Conservation (phyloP, 1,140 invertebrate species). For the Atta texana region DNA sequence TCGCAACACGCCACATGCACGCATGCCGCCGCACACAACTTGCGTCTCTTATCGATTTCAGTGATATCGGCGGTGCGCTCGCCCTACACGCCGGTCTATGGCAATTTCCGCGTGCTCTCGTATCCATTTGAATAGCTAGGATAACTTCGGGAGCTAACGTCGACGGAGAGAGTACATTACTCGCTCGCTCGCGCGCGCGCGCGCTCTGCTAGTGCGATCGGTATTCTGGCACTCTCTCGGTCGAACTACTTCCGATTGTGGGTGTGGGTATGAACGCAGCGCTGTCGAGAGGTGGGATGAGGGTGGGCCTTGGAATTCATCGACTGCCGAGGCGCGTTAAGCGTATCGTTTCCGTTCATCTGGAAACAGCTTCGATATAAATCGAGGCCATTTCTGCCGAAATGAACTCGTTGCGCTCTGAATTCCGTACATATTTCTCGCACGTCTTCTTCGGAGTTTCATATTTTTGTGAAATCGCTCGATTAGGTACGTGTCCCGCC, state of each 20-base stretch:
- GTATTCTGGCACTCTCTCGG: conserved; percentile 61
- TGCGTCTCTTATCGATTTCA: conserved; percentile 65
- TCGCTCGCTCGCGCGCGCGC: conserved; percentile 1
- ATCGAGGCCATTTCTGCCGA: conserved; percentile 59
- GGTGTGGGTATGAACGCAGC: neutral
- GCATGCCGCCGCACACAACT: conserved; percentile 58
- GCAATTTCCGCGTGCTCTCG: conserved; percentile 63
- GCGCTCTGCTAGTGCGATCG: conserved; percentile 32
- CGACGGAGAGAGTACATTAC: conserved; percentile 60
- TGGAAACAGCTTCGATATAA: conserved; percentile 64
- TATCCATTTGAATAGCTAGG: conserved; percentile 66
- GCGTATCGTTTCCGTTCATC: conserved; percentile 64
- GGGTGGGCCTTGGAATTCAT: conserved; percentile 61
- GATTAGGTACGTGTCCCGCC: conserved; percentile 36
- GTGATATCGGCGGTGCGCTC: conserved; percentile 55
- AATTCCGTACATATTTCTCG: conserved; percentile 62
- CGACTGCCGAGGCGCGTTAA: conserved; percentile 62
- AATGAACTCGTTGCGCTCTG: conserved; percentile 56
- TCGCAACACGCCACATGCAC: conserved; percentile 62
- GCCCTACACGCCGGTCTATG: conserved; percentile 41
- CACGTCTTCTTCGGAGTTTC: conserved; percentile 35
- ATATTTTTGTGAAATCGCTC: conserved; percentile 56
- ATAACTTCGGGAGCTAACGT: conserved; percentile 66
- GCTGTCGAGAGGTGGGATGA: neutral
- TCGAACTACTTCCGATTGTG: conserved; percentile 55